phyloP scores from a whole-genome alignment of 2,888 invertebrate genomes.

The Anorthoa munda region DNA sequence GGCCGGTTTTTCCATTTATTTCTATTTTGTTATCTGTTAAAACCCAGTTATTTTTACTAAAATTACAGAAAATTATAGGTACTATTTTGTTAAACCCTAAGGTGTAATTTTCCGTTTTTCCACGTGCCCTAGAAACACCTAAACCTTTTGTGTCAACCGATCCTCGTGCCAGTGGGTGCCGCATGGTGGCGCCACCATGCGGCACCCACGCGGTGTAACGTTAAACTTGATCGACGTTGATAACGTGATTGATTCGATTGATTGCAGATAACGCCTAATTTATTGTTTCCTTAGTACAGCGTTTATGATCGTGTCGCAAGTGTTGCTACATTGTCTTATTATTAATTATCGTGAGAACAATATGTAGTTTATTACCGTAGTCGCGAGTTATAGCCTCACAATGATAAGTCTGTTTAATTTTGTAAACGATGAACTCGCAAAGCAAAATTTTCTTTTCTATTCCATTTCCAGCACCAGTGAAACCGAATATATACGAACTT shows the following conservation, averaged over 20 bases:
- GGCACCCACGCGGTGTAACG: conserved; percentile 38
- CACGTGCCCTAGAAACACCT: neutral
- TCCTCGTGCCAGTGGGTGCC: conserved; percentile 16
- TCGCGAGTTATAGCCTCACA: no score
- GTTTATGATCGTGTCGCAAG: conserved; percentile 19
- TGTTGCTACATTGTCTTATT: conserved; percentile 1
- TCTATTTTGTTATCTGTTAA: neutral
- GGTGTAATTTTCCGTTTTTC: neutral
- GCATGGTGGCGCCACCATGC: neutral
- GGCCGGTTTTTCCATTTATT: no score
- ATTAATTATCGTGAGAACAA: conserved; percentile 1
- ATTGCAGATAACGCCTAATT: conserved; percentile 49
- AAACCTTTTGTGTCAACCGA: neutral
- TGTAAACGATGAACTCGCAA: neutral
- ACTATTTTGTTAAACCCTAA: neutral
- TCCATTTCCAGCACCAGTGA: neutral
- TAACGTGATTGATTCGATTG: conserved; percentile 52
- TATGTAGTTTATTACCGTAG: neutral
- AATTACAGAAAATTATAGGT: neutral
- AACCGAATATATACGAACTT: conserved; percentile 12
- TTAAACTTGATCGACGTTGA: conserved; percentile 34
- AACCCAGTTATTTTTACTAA: no score
- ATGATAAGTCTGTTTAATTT: neutral
- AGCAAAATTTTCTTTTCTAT: neutral
- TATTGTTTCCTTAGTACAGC: conserved; percentile 51